Evolutionary conservation across 64 coral and sea anemone species (phyloP).

Genomic region (Montipora cactus): DNA sequence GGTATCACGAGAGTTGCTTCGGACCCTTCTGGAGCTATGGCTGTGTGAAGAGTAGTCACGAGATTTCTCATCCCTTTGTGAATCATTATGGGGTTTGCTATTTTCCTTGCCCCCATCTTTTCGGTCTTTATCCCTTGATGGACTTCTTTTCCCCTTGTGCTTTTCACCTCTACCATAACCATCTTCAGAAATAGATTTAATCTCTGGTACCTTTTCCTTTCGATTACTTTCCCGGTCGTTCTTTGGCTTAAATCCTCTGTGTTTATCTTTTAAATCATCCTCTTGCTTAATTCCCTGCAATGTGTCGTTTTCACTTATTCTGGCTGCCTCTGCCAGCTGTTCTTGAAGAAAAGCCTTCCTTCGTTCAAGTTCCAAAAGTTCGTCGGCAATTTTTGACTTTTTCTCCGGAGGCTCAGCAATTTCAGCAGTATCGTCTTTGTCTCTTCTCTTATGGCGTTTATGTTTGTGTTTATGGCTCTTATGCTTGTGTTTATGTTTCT

Average conservation of each 20-base stretch:
- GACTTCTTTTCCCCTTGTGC: slow-evolving; percentile 29
- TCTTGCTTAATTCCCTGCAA: slow-evolving; percentile 9
- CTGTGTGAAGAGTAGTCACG: slow-evolving; percentile 16
- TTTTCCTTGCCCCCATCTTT: slow-evolving; percentile 47
- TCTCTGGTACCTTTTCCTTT: not conserved
- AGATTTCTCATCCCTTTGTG: slow-evolving; percentile 47
- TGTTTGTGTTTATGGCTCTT: slow-evolving; percentile 87
- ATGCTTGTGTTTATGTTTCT: slow-evolving; percentile 82
- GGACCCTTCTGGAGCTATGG: slow-evolving; percentile 25
- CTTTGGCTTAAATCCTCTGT: slow-evolving; percentile 40
- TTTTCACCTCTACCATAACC: slow-evolving; percentile 3
- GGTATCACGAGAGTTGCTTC: slow-evolving; percentile 33
- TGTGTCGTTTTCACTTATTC: slow-evolving; percentile 2
- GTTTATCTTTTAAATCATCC: slow-evolving; percentile 17
- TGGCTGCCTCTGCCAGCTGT: slow-evolving; percentile 73
- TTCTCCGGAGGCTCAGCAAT: slow-evolving; percentile 55
- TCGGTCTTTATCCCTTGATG: slow-evolving; percentile 32
- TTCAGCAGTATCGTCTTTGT: slow-evolving; percentile 19
- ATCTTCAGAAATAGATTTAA: not conserved
- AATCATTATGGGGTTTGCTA: slow-evolving; percentile 58
- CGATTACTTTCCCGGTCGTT: slow-evolving; percentile 6
- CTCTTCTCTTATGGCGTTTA: slow-evolving; percentile 71
- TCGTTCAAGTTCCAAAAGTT: slow-evolving; percentile 88
- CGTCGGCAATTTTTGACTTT: slow-evolving; percentile 75
- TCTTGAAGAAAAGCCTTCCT: slow-evolving; percentile 91